A percentile compares a stretch with the other conserved stretches of the same genome.
phyloP scores from a whole-genome alignment of 2,113 vertebrate genomes.

The Meles meles region DNA sequence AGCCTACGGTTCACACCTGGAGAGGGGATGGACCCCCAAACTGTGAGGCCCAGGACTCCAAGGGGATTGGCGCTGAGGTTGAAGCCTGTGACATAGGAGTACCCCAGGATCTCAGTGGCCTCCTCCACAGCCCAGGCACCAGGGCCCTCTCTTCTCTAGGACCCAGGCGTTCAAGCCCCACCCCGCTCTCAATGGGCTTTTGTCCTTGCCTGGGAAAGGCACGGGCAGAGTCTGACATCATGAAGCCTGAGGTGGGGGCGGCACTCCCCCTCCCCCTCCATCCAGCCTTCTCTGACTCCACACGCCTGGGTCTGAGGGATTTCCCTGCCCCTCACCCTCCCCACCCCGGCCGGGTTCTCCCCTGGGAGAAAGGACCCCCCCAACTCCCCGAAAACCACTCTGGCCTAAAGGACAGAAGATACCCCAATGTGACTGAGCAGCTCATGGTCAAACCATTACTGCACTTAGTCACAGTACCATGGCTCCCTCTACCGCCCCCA shows the following conservation, averaged over 20 bases:
- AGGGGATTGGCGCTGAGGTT: neutral
- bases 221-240: slow-evolving; percentile 76
- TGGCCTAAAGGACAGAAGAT: neutral
- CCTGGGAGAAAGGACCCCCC: neutral
- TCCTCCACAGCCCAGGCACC: neutral
- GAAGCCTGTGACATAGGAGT: neutral
- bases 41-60: neutral
- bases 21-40: fast-evolving
- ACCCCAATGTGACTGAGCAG: neutral
- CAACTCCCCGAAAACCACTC: neutral
- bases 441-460: neutral
- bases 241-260: slow-evolving; percentile 55
- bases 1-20: neutral
- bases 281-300: neutral
- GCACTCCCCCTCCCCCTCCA: neutral
- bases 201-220: slow-evolving; percentile 72
- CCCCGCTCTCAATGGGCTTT: slow-evolving; percentile 64
- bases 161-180: slow-evolving; percentile 25
- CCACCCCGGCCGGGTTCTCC: neutral
- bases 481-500: neutral
- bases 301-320: slow-evolving; percentile 34
- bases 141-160: slow-evolving; percentile 14
- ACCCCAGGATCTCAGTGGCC: neutral
- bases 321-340: slow-evolving; percentile 29
- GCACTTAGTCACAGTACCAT: neutral